These are phyloP conservation scores for Aviceda subcristata DNA, from an alignment of 2,113 vertebrate genomes.

Conservation along the genomic window DNA sequence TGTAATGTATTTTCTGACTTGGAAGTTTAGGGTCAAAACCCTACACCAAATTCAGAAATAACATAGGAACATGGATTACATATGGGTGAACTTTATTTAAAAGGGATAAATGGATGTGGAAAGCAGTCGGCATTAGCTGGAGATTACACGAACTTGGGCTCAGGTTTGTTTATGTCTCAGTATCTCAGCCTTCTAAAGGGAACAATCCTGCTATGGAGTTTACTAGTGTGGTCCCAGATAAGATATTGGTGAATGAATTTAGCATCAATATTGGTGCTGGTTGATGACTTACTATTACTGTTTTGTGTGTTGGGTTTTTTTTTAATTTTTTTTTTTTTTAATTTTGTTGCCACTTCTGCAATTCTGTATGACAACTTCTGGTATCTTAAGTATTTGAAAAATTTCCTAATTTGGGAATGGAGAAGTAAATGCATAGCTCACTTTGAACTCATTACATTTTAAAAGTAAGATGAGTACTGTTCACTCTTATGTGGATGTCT, in stretches of 20 bases:
- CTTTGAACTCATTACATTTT: background rate
- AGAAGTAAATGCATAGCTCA: background rate
- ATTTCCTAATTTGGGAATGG: background rate
- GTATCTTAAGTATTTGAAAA: background rate
- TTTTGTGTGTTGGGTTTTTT: background rate
- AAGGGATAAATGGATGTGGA: background rate
- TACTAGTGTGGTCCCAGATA: background rate
- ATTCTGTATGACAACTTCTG: background rate
- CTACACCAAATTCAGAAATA: background rate
- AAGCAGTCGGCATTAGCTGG: background rate
- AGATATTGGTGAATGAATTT: background rate
- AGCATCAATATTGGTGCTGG: background rate
- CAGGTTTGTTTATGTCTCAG: background rate
- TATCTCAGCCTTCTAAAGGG: background rate
- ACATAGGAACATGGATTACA: background rate
- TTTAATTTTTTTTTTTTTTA: background rate
- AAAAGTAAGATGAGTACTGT: background rate
- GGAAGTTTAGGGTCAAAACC: background rate
- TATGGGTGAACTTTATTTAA: background rate
- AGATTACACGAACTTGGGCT: background rate
- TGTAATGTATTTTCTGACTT: background rate
- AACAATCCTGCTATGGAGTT: background rate
- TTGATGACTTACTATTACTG: background rate
- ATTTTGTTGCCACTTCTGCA: background rate
- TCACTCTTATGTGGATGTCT: background rate